Evolutionary conservation across 2,113 vertebrate species (phyloP).

Genomic region (Acrocephalus arundinaceus): DNA sequence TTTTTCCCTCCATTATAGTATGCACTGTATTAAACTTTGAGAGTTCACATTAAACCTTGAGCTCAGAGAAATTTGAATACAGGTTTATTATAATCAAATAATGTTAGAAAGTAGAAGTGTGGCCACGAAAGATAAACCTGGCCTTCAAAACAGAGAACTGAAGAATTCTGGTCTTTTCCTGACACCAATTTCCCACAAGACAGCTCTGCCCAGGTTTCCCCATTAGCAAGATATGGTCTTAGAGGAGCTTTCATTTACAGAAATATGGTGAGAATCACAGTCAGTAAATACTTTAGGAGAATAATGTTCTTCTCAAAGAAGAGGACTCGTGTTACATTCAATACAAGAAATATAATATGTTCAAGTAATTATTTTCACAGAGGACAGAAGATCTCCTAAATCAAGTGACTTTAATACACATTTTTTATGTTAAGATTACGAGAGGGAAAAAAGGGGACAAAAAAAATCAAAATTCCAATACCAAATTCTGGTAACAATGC

Average conservation of each 20-base stretch:
- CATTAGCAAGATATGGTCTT: not conserved
- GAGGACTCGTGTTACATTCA: not conserved
- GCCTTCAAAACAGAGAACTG: not conserved
- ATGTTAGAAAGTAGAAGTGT: not conserved
- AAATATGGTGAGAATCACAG: not conserved
- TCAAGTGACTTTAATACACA: not conserved
- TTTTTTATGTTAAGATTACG: not conserved
- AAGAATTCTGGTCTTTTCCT: not conserved
- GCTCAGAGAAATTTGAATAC: not conserved
- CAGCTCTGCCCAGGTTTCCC: not conserved
- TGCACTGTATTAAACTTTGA: not conserved
- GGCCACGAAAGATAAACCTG: not conserved
- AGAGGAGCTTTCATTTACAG: not conserved
- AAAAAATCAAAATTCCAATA: not conserved
- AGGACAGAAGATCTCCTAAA: not conserved
- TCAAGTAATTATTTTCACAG: not conserved
- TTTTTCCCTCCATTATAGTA: not conserved
- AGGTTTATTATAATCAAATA: not conserved
- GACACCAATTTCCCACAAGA: not conserved
- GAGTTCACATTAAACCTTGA: not conserved
- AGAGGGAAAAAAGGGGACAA: accelerated
- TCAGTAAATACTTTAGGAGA: not conserved
- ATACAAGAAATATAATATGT: not conserved
- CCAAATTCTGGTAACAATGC: constrained; percentile 16
- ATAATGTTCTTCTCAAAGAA: not conserved